These are phyloP conservation scores for Poeciliopsis gracilis DNA, from an alignment of 2,797 vertebrate species.

Conservation along the genomic window DNA sequence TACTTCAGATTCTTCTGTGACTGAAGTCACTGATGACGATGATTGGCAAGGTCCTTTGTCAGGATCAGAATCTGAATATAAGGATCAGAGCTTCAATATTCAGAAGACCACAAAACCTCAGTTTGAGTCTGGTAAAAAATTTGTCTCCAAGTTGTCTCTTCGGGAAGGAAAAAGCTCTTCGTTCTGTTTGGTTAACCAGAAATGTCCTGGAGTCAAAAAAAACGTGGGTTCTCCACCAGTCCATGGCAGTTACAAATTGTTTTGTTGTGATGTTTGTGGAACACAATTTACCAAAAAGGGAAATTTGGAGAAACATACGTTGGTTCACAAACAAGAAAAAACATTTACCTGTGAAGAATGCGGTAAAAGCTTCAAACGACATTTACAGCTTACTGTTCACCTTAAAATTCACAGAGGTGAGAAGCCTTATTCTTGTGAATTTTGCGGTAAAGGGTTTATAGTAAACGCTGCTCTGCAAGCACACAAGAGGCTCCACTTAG, in stretches of 20 bases:
- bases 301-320: not conserved
- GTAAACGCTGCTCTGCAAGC: not conserved
- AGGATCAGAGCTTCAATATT: not conserved
- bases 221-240: not conserved
- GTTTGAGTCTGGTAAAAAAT: conserved; percentile 5
- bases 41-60: conserved; percentile 9
- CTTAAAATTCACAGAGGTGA: conserved; percentile 7
- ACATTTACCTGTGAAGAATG: conserved; percentile 3
- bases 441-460: conserved; percentile 1
- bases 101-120: not conserved
- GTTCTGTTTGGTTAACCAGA: not conserved
- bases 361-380: conserved; percentile 7
- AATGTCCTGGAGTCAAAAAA: not conserved
- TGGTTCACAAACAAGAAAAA: conserved; percentile 1
- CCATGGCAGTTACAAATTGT: not conserved
- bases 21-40: conserved; percentile 15
- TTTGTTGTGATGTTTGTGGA: conserved; percentile 6
- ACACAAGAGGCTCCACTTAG: conserved; percentile 7
- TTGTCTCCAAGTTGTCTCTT: not conserved
- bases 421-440: conserved; percentile 5
- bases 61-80: not conserved
- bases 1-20: not conserved
- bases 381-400: conserved; percentile 4
- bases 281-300: not conserved
- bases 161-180: not conserved